Conservation (phyloP, 2,797 vertebrate genomes). For the Ctenosaura bakeri region DNA sequence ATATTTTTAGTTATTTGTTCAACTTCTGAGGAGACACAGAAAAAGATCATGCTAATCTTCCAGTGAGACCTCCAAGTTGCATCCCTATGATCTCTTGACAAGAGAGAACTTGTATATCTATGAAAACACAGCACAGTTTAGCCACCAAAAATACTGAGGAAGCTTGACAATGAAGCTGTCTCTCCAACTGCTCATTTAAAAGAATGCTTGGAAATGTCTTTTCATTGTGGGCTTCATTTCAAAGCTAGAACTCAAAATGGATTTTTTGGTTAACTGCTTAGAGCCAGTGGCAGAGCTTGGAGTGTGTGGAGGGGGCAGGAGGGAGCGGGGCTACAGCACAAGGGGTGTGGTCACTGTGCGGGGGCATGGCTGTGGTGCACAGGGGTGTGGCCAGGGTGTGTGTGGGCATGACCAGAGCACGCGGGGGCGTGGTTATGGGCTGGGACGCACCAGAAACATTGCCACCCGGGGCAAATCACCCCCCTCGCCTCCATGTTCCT, state of each 20-base stretch:
- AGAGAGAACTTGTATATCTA: conserved; percentile 13
- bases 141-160: conserved; percentile 32
- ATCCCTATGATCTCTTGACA: conserved; percentile 33
- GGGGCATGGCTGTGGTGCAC: too few species aligned
- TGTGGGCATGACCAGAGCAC: too few species aligned
- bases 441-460: too few species aligned
- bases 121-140: conserved; percentile 32
- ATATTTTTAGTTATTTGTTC: conserved; percentile 11
- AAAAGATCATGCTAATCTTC: conserved; percentile 16
- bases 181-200: conserved; percentile 37
- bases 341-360: too few species aligned
- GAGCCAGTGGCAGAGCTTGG: not conserved
- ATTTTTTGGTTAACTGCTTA: not conserved
- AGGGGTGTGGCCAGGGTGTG: too few species aligned
- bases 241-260: conserved; percentile 39
- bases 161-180: conserved; percentile 30
- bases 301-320: too few species aligned
- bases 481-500: too few species aligned
- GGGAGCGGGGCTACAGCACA: too few species aligned
- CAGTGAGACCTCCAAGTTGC: not conserved
- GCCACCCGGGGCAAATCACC: too few species aligned
- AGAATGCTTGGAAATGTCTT: conserved; percentile 41
- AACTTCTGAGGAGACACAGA: conserved; percentile 9
- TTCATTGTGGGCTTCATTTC: conserved; percentile 34
- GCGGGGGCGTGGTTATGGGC: too few species aligned